Conservation (phyloP, 2,797 vertebrate genomes). For the Arctocebus calabarensis region DNA sequence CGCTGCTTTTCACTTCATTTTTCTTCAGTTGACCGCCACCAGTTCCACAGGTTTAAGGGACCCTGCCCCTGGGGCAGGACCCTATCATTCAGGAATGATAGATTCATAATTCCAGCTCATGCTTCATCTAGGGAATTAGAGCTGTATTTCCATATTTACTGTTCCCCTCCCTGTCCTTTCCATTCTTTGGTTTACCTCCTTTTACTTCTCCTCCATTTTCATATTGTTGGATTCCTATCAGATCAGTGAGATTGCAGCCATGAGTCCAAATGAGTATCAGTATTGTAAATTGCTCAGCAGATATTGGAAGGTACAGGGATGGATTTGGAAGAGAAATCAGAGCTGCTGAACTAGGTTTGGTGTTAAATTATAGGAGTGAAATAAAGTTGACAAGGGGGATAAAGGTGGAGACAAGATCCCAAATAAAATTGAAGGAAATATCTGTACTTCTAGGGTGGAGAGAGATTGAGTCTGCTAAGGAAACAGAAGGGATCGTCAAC, state of each 20-base stretch:
- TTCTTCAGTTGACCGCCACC: too few relatives aligned
- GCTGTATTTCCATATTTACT: background rate
- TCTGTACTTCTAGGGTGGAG: background rate
- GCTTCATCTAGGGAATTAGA: background rate
- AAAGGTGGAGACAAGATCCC: background rate
- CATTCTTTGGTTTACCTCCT: background rate
- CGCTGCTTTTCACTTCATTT: too few relatives aligned
- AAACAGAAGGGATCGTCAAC: background rate
- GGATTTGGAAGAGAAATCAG: background rate
- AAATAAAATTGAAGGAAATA: background rate
- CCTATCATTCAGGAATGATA: background rate
- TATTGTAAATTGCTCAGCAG: background rate
- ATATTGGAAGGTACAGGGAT: background rate
- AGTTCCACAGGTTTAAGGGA: too few relatives aligned
- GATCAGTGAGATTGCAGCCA: background rate
- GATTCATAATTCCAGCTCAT: background rate
- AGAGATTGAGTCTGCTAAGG: background rate
- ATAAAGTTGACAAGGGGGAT: background rate
- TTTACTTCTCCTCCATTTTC: background rate
- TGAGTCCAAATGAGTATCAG: background rate
- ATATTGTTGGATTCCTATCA: background rate
- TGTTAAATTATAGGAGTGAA: background rate
- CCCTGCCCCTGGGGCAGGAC: too few relatives aligned
- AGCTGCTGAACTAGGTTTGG: background rate
- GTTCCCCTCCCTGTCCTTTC: background rate